phyloP scores from a whole-genome alignment of 1,140 invertebrate genomes.

The Drosophila neocordata region DNA sequence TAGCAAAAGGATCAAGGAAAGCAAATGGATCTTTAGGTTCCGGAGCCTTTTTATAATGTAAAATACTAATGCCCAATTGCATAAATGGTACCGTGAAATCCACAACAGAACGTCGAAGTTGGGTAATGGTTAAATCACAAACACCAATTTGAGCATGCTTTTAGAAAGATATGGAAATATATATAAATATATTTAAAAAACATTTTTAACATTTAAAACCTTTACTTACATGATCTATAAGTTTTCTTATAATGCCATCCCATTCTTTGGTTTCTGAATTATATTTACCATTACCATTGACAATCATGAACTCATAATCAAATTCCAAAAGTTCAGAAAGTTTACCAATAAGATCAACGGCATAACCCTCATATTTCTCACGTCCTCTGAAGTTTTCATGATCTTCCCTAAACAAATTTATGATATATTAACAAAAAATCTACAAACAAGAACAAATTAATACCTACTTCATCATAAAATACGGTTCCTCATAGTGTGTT shows the following conservation, averaged over 20 bases:
- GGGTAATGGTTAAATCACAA: constrained; percentile 95
- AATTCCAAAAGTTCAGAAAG: constrained; percentile 88
- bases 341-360: constrained; percentile 89
- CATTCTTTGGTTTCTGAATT: constrained; percentile 88
- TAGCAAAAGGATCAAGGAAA: constrained; percentile 94
- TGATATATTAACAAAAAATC: background rate
- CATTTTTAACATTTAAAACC: rapidly evolving
- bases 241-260: constrained; percentile 92
- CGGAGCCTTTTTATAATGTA: constrained; percentile 94
- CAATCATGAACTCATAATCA: constrained; percentile 89
- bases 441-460: rapidly evolving
- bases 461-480: constrained; percentile 78
- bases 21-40: constrained; percentile 95
- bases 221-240: constrained; percentile 89
- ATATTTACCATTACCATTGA: constrained; percentile 88
- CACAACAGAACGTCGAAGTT: constrained; percentile 90
- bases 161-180: background rate
- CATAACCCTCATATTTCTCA: constrained; percentile 89
- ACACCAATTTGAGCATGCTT: constrained; percentile 94
- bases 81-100: constrained; percentile 97
- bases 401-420: constrained; percentile 43
- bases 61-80: constrained; percentile 93
- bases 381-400: constrained; percentile 80
- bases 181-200: background rate
- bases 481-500: constrained; percentile 71